Conservation (phyloP, 2,797 vertebrate species). For the Mionectes olivaceus region DNA sequence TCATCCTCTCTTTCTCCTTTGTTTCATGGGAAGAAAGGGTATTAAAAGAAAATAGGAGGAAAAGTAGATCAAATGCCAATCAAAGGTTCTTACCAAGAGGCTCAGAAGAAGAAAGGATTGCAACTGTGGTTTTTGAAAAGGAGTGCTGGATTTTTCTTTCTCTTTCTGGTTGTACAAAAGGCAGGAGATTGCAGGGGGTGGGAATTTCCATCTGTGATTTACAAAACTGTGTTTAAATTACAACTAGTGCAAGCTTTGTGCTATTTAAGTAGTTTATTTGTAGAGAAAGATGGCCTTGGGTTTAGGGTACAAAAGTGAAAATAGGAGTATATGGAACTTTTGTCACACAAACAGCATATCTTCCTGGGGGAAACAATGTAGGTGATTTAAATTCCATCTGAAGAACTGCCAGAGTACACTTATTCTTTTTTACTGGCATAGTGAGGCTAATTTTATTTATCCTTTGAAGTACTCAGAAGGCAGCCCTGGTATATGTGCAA, state of each 20-base stretch:
- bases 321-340: rapidly evolving
- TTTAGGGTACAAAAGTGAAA: background rate
- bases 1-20: background rate
- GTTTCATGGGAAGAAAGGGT: background rate
- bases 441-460: constrained; percentile 27
- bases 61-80: background rate
- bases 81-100: background rate
- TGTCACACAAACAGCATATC: background rate
- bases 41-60: background rate
- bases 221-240: background rate
- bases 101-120: background rate
- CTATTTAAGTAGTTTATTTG: background rate
- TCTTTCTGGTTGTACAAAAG: background rate
- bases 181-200: background rate
- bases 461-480: background rate
- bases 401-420: background rate
- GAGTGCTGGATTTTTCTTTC: background rate
- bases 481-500: background rate
- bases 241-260: background rate
- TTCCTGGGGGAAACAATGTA: background rate
- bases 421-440: background rate
- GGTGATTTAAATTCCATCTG: background rate
- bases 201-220: background rate
- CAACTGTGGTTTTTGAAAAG: background rate
- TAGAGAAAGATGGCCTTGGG: background rate